phyloP scores from a whole-genome alignment of 2,113 vertebrate species.

The Lates calcarifer region DNA sequence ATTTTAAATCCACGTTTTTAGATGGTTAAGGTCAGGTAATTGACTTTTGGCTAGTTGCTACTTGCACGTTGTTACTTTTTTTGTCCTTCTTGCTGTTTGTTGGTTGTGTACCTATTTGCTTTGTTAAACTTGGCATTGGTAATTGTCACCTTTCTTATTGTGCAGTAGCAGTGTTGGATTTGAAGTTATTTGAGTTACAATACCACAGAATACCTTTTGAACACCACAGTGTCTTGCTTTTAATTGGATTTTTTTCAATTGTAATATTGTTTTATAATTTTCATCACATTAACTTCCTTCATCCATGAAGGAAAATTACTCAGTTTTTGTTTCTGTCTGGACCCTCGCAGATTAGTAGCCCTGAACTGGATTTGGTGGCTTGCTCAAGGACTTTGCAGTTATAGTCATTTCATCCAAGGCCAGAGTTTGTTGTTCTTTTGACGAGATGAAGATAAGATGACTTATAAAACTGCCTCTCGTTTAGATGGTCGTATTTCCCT shows the following conservation, averaged over 20 bases:
- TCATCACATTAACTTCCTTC: neutral
- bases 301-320: neutral
- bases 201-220: neutral
- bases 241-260: conserved; percentile 7
- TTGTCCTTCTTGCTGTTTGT: neutral
- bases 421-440: conserved; percentile 17
- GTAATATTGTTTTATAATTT: neutral
- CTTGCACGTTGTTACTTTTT: neutral
- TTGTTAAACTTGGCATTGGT: neutral
- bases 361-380: neutral
- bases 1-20: too few relatives aligned
- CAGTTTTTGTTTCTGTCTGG: conserved; percentile 1
- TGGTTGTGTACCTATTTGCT: neutral
- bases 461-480: neutral
- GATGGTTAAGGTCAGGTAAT: too few relatives aligned
- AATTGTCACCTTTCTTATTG: neutral
- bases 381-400: conserved; percentile 23
- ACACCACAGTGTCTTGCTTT: neutral
- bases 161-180: too few relatives aligned
- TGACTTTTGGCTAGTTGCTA: too few relatives aligned
- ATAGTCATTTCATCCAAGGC: conserved; percentile 9
- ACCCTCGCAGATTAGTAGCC: neutral
- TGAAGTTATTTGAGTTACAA: neutral
- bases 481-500: neutral
- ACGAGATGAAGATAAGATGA: neutral